These are phyloP conservation scores for Meta bourneti DNA, from an alignment of 2,888 invertebrate genomes.

Conservation along the genomic window DNA sequence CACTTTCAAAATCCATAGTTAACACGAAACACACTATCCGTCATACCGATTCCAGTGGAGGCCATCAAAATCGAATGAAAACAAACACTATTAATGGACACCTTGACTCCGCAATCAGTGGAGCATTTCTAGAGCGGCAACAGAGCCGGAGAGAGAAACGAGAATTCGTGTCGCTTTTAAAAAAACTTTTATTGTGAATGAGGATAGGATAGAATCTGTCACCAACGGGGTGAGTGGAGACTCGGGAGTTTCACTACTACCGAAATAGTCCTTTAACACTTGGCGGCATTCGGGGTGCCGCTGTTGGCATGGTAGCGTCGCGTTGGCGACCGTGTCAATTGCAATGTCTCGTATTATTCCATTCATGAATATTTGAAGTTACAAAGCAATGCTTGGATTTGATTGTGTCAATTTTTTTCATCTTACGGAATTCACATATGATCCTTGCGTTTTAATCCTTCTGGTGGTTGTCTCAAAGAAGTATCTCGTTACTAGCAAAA, in stretches of 20 bases:
- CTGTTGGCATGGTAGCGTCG: neutral
- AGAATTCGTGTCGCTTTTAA: neutral
- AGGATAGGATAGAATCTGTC: conserved; percentile 39
- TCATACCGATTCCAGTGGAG: neutral
- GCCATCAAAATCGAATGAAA: neutral
- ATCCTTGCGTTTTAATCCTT: too few relatives aligned
- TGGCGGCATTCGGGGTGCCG: conserved; percentile 9
- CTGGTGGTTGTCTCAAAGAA: too few relatives aligned
- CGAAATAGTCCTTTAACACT: conserved; percentile 37
- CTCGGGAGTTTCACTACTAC: conserved; percentile 53
- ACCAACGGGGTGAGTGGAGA: conserved; percentile 49
- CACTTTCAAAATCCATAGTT: neutral
- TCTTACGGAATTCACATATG: too few relatives aligned
- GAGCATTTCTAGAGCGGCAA: conserved; percentile 9
- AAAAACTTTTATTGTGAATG: conserved; percentile 46
- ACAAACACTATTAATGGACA: neutral
- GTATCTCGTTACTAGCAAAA: too few relatives aligned
- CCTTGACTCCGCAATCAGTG: conserved; percentile 16
- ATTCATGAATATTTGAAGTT: too few relatives aligned
- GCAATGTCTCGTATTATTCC: too few relatives aligned
- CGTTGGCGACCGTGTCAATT: conserved; percentile 14
- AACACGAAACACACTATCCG: neutral
- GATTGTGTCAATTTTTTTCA: too few relatives aligned
- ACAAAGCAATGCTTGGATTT: too few relatives aligned
- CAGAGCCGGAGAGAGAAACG: neutral